Conservation (phyloP, 2,113 vertebrate genomes). For the Corydoras maculifer region DNA sequence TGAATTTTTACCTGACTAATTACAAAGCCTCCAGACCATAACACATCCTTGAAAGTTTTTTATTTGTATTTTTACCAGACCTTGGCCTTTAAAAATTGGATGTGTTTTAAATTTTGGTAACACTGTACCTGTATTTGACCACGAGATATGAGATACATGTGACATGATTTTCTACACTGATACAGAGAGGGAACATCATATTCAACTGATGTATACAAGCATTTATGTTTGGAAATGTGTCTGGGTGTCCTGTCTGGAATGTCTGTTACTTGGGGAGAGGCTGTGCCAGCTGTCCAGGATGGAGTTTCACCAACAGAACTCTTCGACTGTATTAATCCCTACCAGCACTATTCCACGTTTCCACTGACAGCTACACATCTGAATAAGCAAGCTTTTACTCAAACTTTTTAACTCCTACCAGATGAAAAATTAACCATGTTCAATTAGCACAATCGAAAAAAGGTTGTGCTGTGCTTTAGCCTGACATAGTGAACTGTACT, state of each 20-base stretch:
- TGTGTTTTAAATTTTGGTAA: too few species aligned
- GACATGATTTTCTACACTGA: not conserved
- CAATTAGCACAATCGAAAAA: not conserved
- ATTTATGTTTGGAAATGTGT: not conserved
- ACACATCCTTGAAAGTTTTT: too few species aligned
- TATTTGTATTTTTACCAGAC: too few species aligned
- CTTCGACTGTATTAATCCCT: conserved; percentile 3
- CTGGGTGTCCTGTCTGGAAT: conserved; percentile 34
- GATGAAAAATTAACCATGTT: too few species aligned
- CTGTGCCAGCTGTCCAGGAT: conserved; percentile 45
- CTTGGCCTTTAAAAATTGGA: too few species aligned
- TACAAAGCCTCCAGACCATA: too few species aligned
- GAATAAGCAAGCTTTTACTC: not conserved
- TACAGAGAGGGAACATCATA: not conserved
- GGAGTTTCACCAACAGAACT: conserved; percentile 38
- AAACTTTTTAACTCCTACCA: too few species aligned
- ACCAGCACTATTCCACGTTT: conserved; percentile 1
- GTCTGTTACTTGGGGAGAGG: conserved; percentile 37
- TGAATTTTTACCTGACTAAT: too few species aligned
- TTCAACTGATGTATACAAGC: not conserved
- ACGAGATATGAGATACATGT: too few species aligned
- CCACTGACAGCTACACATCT: not conserved
- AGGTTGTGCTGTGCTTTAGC: not conserved
- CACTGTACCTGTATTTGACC: too few species aligned
- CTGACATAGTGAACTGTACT: too few species aligned